Base-by-base conservation (phyloP, 2,797 vertebrate genomes). In the Toxotes lorentzi region DNA sequence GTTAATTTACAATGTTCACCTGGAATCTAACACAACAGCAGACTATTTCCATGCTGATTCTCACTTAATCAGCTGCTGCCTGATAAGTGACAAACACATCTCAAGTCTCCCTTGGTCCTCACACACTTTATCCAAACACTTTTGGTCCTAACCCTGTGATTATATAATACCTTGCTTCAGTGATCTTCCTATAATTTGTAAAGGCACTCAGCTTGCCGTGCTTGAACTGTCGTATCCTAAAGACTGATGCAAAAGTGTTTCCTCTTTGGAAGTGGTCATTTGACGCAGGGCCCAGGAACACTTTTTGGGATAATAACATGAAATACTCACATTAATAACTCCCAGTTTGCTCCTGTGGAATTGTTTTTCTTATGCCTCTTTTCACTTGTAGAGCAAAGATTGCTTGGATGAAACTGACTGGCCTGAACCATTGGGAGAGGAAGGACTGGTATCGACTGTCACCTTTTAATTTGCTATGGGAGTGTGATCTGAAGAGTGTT, bases 141-240 rank as follows among this genome's bases (percentile, higher is more conserved):
- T 91, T 85, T 93, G 87, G 85, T 93, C 92, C 88, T 86, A 86
- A 92, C 81, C 85, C 91, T 91, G 93, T 93, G 89, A 89, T 91
- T 88, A 82, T 92, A 86, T 90, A 88, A 86, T 82, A 86, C 88
- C 83, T 89, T 90, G 87, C 83, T 87, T 85, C 66, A 73, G 51
- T 79, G 76, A 85, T 81, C 85, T 90, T 92, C 92, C 71, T 90
- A 62, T 85, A 63, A 85, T 90, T 93, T 91, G 77, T 89, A 88
- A 89, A 92, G 84, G 63, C 87, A 83, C 85, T 89, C 79, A 62
- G 81, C 87, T 88, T 88, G 78, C 89, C 86, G 86, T 85, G 93
- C 92, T 94, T 88, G 87, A 93, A 90, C 88, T 91, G 83, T 93
- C 88, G 79, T 86, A 73, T 81, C 83, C 79, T 86, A 56, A 74